Evolutionary conservation across 2,113 vertebrate species (phyloP), one percentile per base, ranked within the genome.

Genomic region (Agelaius tricolor): DNA sequence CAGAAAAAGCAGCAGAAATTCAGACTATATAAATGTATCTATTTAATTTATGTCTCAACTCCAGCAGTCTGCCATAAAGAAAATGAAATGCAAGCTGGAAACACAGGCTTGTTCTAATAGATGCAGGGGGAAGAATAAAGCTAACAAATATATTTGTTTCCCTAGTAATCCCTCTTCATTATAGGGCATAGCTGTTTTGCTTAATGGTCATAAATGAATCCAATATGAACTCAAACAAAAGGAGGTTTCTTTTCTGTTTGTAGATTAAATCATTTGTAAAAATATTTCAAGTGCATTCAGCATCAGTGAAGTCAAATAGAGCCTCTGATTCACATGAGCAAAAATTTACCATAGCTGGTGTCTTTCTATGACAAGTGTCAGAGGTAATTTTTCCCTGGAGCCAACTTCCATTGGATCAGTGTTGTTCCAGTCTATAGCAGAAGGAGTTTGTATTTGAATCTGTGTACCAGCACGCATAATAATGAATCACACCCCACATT

Each of bases 221-320:
- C 84, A 85, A 75, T 93, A 92, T 77, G 87, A 93, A 96, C 75
- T 84, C 91, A 81, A 89, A 95, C 90, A 96, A 94, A 77, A 83
- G 66, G 79, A 81, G 49, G n/a, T 76, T 89, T 88, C 84, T 76
- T 73, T 76, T 87, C 85, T 63, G 62, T 78, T 93, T 96, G 94
- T 76, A 93, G 96, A 97, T 96, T 93, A 97, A 97, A 94, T 95
- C 51, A 85, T 96, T 86, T 96, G 86, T 90, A 95, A 96, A 90
- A 95, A 95, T 95, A 94, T 89, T 93, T 96, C 91, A 91, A 94
- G 82, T 54, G 66, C 90, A 97, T 94, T 89, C 82, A 39, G 58
- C 84, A 84, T 92, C 97, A 95, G 84, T 18, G 35, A 95, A 97
- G 97, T 97, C 94, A 96, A 95, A 97, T 93, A 95, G 94, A 97